These are phyloP conservation scores for Mirza zaza DNA, from an alignment of 2,113 vertebrate species.

Conservation along the genomic window DNA sequence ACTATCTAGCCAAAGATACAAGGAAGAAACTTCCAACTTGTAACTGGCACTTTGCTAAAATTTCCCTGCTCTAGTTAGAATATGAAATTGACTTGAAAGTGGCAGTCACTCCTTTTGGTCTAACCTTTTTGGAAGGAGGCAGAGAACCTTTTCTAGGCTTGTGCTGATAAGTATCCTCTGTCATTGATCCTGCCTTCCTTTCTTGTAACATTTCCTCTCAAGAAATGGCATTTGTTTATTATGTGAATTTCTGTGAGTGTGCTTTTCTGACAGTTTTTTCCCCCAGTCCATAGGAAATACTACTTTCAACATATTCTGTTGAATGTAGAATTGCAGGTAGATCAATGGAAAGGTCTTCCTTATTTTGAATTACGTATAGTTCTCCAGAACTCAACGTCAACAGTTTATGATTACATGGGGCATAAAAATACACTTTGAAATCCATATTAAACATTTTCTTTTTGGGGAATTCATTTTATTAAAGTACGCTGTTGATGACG, in stretches of 20 bases:
- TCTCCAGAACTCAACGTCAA: neutral
- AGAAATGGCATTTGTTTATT: conserved; percentile 3
- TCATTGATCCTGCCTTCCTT: neutral
- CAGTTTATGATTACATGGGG: neutral
- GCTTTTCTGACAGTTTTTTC: neutral
- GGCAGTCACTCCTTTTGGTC: neutral
- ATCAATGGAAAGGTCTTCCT: neutral
- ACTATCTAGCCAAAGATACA: neutral
- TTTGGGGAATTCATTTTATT: neutral
- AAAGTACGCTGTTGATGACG: neutral
- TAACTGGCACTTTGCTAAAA: neutral
- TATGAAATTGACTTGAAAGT: neutral
- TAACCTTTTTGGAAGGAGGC: neutral
- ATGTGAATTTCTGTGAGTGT: neutral
- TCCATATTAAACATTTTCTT: neutral
- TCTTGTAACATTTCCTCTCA: neutral
- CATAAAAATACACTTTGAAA: conserved; percentile 12
- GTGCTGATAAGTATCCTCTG: neutral
- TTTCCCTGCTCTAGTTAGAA: neutral
- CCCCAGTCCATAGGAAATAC: neutral
- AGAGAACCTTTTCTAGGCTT: neutral
- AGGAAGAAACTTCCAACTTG: neutral
- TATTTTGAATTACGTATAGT: neutral
- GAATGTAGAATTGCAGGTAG: neutral
- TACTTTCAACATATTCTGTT: neutral